Conservation (phyloP, 2,888 invertebrate species). For the Sarcophaga rosellei region DNA sequence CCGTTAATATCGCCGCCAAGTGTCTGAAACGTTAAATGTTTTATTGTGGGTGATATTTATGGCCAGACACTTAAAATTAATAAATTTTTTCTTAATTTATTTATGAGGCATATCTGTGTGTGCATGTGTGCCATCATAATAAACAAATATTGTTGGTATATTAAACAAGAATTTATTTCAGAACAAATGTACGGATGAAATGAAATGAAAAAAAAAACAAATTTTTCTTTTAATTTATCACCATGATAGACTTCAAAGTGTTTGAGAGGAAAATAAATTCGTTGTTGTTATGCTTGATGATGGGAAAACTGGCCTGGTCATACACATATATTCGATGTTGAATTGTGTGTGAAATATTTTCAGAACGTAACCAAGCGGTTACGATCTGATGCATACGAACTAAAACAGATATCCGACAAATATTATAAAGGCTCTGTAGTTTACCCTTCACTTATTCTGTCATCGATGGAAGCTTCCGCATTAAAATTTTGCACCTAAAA, state of each 20-base stretch:
- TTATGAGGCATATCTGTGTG: constrained; percentile 4
- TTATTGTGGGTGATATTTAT: constrained; percentile 65
- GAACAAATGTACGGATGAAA: constrained; percentile 21
- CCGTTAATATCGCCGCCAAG: constrained; percentile 1
- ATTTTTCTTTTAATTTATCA: not conserved
- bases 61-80: constrained; percentile 48
- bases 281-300: too few relatives aligned
- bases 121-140: not conserved
- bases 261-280: too few relatives aligned
- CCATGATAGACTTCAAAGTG: not conserved
- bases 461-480: too few relatives aligned
- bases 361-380: not conserved
- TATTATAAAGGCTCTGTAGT: not conserved
- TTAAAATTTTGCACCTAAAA: too few relatives aligned
- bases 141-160: not conserved
- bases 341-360: not conserved
- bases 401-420: constrained; percentile 22
- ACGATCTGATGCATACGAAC: constrained; percentile 11
- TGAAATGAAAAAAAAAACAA: not conserved
- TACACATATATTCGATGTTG: too few relatives aligned
- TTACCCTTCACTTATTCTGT: too few relatives aligned
- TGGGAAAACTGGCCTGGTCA: too few relatives aligned
- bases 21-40: constrained; percentile 53
- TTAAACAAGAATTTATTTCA: constrained; percentile 31
- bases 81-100: constrained; percentile 27